phyloP scores from a whole-genome alignment of 1,140 invertebrate species.

The Conus betulinus region DNA sequence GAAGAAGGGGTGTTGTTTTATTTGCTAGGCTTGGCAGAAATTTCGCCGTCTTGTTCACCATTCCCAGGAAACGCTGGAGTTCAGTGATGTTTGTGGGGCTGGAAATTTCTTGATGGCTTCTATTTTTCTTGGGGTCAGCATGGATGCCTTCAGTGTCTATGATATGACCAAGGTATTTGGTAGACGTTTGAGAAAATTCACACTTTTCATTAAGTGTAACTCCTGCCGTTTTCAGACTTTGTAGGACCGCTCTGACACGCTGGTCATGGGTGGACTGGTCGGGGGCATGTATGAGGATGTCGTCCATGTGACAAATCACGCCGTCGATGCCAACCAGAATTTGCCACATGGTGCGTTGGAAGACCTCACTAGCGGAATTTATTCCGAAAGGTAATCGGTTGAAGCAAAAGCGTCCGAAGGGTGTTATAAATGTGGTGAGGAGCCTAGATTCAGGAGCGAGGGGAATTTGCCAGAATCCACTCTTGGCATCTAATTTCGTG shows the following conservation, averaged over 20 bases:
- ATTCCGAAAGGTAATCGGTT: conserved; percentile 75
- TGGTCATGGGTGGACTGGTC: conserved; percentile 51
- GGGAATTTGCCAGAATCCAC: conserved; percentile 46
- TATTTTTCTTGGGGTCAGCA: conserved; percentile 68
- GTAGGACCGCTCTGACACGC: conserved; percentile 51
- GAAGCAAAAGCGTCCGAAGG: conserved; percentile 73
- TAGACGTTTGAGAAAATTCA: conserved; percentile 4
- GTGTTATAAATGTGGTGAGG: conserved; percentile 59
- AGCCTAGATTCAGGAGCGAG: conserved; percentile 27
- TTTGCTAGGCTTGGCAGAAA: no score
- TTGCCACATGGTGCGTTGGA: neutral
- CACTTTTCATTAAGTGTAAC: neutral
- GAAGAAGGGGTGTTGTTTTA: no score
- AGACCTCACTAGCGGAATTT: conserved; percentile 45
- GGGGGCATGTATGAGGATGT: conserved; percentile 58
- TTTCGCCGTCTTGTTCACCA: conserved; percentile 43
- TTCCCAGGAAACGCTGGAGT: conserved; percentile 28
- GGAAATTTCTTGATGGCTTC: conserved; percentile 51
- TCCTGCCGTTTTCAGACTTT: conserved; percentile 29
- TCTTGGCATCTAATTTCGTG: conserved; percentile 34
- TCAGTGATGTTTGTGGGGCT: conserved; percentile 55
- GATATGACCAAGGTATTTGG: conserved; percentile 43
- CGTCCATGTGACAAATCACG: conserved; percentile 51
- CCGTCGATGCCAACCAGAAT: conserved; percentile 19
- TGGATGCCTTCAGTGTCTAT: conserved; percentile 40